Percentiles rank a stretch among this genome's conserved stretches.
phyloP scores from a whole-genome alignment of 2,797 vertebrate species.

The Betta splendens region DNA sequence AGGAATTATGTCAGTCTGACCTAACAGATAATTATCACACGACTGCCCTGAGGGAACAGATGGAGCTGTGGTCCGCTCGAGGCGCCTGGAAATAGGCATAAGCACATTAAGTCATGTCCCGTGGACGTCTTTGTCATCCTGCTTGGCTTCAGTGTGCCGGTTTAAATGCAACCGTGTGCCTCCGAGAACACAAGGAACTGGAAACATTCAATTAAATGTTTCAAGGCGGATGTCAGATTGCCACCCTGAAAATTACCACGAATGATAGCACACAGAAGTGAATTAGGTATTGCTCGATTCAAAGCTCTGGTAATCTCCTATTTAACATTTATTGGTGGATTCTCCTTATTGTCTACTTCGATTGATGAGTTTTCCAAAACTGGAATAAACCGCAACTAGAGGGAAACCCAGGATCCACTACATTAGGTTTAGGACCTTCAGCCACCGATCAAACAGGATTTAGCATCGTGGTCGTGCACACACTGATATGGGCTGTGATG shows the following conservation, averaged over 20 bases:
- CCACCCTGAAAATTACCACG: not conserved
- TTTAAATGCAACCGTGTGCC: constrained; percentile 20
- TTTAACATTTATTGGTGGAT: constrained; percentile 1
- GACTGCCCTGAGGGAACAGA: constrained; percentile 43
- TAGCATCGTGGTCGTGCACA: constrained; percentile 7
- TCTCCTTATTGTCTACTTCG: constrained; percentile 2
- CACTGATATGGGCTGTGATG: not conserved
- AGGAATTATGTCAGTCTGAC: constrained; percentile 60
- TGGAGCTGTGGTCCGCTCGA: constrained; percentile 37
- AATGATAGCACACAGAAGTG: not conserved
- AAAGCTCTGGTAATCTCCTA: not conserved
- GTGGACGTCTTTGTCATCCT: constrained; percentile 40
- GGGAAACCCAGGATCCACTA: too few relatives aligned
- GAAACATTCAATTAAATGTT: constrained; percentile 32
- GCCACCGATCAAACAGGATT: constrained; percentile 5
- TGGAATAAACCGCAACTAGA: too few relatives aligned
- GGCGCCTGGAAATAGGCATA: constrained; percentile 45
- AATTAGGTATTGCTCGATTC: constrained; percentile 2
- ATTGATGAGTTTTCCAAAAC: constrained; percentile 18
- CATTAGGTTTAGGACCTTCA: too few relatives aligned
- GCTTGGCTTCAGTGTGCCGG: constrained; percentile 6
- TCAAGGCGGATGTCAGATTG: constrained; percentile 13
- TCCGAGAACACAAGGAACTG: constrained; percentile 21
- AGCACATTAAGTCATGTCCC: constrained; percentile 46
- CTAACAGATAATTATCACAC: constrained; percentile 66